Evolutionary conservation across 2,888 invertebrate genomes (phyloP).

Genomic region (Ophioninae sp.): DNA sequence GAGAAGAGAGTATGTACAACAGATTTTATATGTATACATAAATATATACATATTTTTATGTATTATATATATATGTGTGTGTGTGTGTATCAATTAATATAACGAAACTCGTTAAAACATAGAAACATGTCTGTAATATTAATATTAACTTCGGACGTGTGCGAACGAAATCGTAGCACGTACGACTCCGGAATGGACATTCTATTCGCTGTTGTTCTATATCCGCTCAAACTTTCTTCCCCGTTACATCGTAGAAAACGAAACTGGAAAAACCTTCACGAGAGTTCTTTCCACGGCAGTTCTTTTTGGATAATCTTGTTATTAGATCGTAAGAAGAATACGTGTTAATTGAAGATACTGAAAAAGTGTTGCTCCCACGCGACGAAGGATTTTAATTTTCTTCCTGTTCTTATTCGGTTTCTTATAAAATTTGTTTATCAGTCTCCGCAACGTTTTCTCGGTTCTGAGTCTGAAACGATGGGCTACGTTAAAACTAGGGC

Average conservation of each 20-base stretch:
- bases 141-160: constrained; percentile 49
- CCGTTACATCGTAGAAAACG: constrained; percentile 54
- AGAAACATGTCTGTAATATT: constrained; percentile 31
- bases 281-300: constrained; percentile 28
- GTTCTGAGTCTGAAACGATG: constrained; percentile 68
- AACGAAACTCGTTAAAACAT: constrained; percentile 51
- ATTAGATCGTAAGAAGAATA: constrained; percentile 26
- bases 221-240: constrained; percentile 34
- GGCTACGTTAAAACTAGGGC: constrained; percentile 27
- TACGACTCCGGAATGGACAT: constrained; percentile 64
- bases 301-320: constrained; percentile 69
- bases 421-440: constrained; percentile 5
- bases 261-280: constrained; percentile 37
- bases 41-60: constrained; percentile 63
- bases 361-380: not conserved
- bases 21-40: constrained; percentile 71
- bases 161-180: constrained; percentile 67
- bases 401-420: constrained; percentile 62
- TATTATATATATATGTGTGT: constrained; percentile 54
- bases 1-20: constrained; percentile 78
- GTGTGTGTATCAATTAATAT: constrained; percentile 62
- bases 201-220: constrained; percentile 56
- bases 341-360: constrained; percentile 3
- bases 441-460: constrained; percentile 74
- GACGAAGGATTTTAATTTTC: constrained; percentile 33